A percentile compares a stretch with the other conserved stretches of the same genome.
Evolutionary conservation across 2,888 invertebrate species (phyloP).

Genomic region (Trissolcus japonicus): DNA sequence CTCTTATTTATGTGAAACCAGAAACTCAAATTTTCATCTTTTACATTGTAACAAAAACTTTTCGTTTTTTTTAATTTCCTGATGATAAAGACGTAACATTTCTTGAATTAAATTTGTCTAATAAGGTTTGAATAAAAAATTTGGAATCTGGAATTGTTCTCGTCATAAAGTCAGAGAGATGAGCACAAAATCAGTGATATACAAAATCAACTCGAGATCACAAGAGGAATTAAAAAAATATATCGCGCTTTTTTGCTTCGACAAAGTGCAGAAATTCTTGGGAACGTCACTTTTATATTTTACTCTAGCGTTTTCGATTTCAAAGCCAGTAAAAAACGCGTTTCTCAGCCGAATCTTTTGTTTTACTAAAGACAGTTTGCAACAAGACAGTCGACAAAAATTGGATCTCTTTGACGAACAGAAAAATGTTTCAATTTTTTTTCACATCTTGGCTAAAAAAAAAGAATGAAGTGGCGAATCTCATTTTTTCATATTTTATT

Average conservation of each 20-base stretch:
- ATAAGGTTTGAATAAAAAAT: no score
- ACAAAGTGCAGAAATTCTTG: constrained; percentile 15
- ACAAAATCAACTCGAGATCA: no score
- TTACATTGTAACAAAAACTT: neutral
- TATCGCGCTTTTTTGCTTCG: no score
- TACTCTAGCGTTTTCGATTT: constrained; percentile 15
- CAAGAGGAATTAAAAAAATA: no score
- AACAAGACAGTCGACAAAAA: constrained; percentile 14
- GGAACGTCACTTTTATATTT: constrained; percentile 48
- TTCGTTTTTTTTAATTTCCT: neutral
- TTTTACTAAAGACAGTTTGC: constrained; percentile 23
- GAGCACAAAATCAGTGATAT: no score
- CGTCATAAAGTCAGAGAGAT: no score
- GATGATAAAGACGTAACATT: no score
- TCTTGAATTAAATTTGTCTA: no score
- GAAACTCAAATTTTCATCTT: neutral
- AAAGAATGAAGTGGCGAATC: no score
- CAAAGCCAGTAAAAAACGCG: constrained; percentile 26
- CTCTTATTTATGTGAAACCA: neutral
- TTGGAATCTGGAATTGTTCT: no score
- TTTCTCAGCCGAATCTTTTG: constrained; percentile 43
- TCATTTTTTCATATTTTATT: neutral
- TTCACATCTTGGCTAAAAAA: no score
- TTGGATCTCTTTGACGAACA: constrained; percentile 4
- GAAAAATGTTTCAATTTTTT: no score